phyloP scores from a whole-genome alignment of 35 echinoderm and acorn worm genomes.

The Lytechinus variegatus region DNA sequence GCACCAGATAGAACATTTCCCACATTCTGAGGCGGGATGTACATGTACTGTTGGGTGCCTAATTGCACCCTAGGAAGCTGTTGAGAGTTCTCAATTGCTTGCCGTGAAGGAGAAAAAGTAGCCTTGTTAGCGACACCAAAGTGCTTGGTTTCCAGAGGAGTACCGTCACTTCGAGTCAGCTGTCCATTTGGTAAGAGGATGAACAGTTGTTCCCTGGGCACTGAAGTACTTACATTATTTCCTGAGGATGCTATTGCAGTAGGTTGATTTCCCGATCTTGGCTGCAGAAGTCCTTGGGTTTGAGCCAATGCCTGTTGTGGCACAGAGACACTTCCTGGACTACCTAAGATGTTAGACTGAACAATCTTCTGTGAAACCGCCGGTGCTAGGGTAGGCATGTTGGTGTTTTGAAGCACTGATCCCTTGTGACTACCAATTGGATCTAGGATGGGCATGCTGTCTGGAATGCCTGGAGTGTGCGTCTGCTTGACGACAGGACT shows the following conservation, averaged over 20 bases:
- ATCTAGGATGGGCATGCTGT: slow-evolving; percentile 26
- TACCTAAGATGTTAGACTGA: slow-evolving; percentile 3
- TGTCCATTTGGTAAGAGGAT: slow-evolving; percentile 34
- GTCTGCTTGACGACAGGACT: neutral
- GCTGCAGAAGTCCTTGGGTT: slow-evolving; percentile 31
- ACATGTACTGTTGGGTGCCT: neutral
- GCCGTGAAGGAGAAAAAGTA: neutral
- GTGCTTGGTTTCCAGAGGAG: slow-evolving; percentile 16
- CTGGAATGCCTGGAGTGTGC: too few relatives aligned
- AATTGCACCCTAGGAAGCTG: neutral
- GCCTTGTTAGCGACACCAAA: neutral
- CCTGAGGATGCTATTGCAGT: slow-evolving; percentile 23
- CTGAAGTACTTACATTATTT: slow-evolving; percentile 27
- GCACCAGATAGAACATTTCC: neutral
- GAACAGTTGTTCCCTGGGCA: neutral
- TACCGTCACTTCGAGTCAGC: slow-evolving; percentile 33
- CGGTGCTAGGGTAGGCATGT: neutral
- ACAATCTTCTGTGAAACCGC: neutral
- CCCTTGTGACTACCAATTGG: neutral
- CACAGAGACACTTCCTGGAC: slow-evolving; percentile 12
- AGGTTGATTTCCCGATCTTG: neutral
- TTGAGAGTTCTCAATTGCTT: neutral
- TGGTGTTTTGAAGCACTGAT: neutral
- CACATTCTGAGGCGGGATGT: neutral
- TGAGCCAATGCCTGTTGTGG: neutral